Percentiles rank a stretch among this genome's conserved stretches.
Evolutionary conservation across 2,113 vertebrate species (phyloP).

Genomic region (Oncorhynchus gorbuscha): DNA sequence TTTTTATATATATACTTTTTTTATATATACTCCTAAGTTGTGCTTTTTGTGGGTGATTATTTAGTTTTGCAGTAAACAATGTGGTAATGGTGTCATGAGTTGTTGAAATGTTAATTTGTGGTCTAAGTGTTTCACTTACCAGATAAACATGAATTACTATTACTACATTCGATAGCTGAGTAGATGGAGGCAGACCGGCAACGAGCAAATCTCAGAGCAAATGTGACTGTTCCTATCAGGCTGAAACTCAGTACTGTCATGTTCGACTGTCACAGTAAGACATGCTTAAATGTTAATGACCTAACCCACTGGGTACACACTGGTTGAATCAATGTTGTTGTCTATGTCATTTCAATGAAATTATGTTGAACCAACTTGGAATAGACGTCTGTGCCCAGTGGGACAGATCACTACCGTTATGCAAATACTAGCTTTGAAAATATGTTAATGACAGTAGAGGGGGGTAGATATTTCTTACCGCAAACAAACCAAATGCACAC

Average conservation of each 20-base stretch:
- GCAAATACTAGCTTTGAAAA: background rate
- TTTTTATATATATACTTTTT: too few relatives aligned
- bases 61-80: background rate
- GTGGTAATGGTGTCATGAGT: background rate
- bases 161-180: background rate
- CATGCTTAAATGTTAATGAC: conserved; percentile 8
- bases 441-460: background rate
- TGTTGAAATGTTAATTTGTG: background rate
- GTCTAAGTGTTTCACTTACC: background rate
- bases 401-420: conserved; percentile 1
- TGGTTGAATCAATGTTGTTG: too few relatives aligned
- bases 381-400: too few relatives aligned
- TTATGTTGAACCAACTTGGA: too few relatives aligned
- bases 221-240: background rate
- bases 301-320: too few relatives aligned
- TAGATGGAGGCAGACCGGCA: background rate
- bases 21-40: too few relatives aligned
- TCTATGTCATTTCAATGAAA: too few relatives aligned
- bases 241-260: background rate
- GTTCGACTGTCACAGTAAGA: background rate
- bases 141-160: background rate
- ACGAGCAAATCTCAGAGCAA: background rate
- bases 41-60: too few relatives aligned
- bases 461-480: background rate
- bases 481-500: background rate